A percentile compares a stretch with the other conserved stretches of the same genome.
These are phyloP conservation scores for Deroplatys truncata DNA, from an alignment of 2,888 invertebrate genomes.

Conservation along the genomic window DNA sequence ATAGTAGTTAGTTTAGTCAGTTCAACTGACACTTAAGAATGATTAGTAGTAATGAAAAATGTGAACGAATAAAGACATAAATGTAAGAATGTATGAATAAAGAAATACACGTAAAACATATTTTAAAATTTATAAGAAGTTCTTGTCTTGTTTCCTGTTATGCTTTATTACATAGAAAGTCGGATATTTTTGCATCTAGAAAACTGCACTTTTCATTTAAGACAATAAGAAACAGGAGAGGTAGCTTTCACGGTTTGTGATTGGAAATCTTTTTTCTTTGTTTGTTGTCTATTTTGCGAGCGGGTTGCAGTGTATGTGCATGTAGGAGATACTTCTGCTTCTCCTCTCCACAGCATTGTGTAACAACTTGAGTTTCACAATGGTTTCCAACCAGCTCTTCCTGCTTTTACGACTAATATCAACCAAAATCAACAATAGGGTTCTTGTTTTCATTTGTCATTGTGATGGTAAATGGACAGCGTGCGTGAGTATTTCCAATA, in stretches of 20 bases:
- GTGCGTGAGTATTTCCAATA: slow-evolving; percentile 1
- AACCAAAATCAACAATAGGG: neutral
- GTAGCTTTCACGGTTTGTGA: neutral
- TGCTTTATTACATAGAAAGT: too few species aligned
- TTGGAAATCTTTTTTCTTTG: neutral
- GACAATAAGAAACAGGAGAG: neutral
- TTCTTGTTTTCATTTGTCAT: slow-evolving; percentile 6
- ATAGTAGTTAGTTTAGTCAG: too few species aligned
- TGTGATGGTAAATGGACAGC: neutral
- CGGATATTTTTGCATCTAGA: neutral
- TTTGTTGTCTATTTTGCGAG: neutral
- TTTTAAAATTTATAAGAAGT: too few species aligned
- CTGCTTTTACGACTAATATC: neutral
- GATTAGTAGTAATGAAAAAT: too few species aligned
- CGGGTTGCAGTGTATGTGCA: neutral
- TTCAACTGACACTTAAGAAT: too few species aligned
- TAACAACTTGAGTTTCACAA: neutral
- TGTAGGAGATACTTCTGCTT: neutral
- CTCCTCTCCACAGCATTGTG: neutral
- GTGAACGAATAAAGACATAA: too few species aligned
- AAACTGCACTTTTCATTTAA: neutral
- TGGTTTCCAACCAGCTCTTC: neutral
- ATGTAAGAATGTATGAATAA: too few species aligned
- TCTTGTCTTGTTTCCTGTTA: too few species aligned
- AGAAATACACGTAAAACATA: too few species aligned